Base-by-base conservation (phyloP, 1,140 invertebrate species). In the Cyclargus thomasi region DNA sequence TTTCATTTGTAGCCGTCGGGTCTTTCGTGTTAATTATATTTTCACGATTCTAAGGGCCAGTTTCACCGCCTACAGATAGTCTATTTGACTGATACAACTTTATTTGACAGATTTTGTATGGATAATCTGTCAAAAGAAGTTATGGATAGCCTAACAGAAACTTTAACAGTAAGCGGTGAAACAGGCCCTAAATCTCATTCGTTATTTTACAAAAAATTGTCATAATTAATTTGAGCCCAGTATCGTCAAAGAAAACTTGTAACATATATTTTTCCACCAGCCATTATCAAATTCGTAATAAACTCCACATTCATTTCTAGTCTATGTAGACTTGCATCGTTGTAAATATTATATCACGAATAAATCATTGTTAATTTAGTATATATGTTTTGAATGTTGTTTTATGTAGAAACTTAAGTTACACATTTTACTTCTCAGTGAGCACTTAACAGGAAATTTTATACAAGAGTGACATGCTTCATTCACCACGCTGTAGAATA, bases 291-390 rank as follows among this genome's bases (percentile, higher is more conserved):
- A 1, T 47, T 47, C 39, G 39, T 47, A 16, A 11, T 11, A 1
- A 47, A 47, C 39, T 47, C 39, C 1, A 47, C 39, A 47, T 47
- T 47, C 14, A 35, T 35, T 5, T 8, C 8, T 35, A 35, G 29
- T 47, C 6, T 47, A 14, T 8, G 14, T 14, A 47, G 1, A 47
- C 14, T 47, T 8, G 11, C 11, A 47, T 47, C 14, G 1, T 14
- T 14, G 10, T 11, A 16, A 47, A 47, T 59, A 18, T 55, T 20
- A 55, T 20, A 17, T 20, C 18, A 59, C 55, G 11, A 11, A 16
- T 18, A 55, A 59, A 59, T 59, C 20, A 59, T 59, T 59, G 55
- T 59, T 59, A 18, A 59, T 59, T 59, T 59, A 59, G 55, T 59
- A 8, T 59, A 21, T 7, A 59, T 59, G 55, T 59, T 59, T 4